phyloP scores from a whole-genome alignment of 92 coral and sea anemone species.

The Zoanthus sansibaricus region DNA sequence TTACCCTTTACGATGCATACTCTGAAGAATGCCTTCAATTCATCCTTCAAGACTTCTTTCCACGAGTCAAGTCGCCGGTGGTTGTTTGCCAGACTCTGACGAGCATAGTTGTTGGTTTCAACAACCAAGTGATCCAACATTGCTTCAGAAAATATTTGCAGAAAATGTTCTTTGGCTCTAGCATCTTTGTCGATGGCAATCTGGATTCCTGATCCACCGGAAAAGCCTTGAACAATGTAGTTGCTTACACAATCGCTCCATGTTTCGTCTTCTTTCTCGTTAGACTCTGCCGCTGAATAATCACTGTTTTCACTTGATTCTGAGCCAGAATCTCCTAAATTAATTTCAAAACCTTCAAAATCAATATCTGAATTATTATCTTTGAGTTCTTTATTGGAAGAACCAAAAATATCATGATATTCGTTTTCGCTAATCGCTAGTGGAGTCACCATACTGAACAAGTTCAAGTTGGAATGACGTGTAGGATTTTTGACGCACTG shows the following conservation, averaged over 20 bases:
- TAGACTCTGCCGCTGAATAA: constrained; percentile 6
- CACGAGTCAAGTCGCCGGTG: constrained; percentile 25
- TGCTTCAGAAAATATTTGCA: constrained; percentile 29
- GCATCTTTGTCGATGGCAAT: constrained; percentile 29
- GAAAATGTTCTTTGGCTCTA: constrained; percentile 13
- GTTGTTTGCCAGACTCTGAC: constrained; percentile 38
- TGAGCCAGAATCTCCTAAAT: constrained; percentile 9
- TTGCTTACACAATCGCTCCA: constrained; percentile 26
- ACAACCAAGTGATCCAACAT: constrained; percentile 20
- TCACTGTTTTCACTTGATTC: constrained; percentile 6
- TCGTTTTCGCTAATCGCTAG: neutral
- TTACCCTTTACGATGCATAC: constrained; percentile 44
- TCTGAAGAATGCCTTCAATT: constrained; percentile 40
- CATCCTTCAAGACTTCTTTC: constrained; percentile 17
- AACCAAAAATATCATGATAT: neutral
- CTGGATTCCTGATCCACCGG: constrained; percentile 21
- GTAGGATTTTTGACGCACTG: no score
- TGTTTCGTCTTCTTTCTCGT: constrained; percentile 19
- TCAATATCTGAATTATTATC: constrained; percentile 1
- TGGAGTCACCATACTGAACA: no score
- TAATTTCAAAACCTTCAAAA: constrained; percentile 11
- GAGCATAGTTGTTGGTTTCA: constrained; percentile 25
- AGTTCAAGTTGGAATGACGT: no score
- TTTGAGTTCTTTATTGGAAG: neutral
- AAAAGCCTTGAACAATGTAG: constrained; percentile 22